Evolutionary conservation across 2,797 vertebrate genomes (phyloP).

Genomic region (Tenualosa thibaudeaui): DNA sequence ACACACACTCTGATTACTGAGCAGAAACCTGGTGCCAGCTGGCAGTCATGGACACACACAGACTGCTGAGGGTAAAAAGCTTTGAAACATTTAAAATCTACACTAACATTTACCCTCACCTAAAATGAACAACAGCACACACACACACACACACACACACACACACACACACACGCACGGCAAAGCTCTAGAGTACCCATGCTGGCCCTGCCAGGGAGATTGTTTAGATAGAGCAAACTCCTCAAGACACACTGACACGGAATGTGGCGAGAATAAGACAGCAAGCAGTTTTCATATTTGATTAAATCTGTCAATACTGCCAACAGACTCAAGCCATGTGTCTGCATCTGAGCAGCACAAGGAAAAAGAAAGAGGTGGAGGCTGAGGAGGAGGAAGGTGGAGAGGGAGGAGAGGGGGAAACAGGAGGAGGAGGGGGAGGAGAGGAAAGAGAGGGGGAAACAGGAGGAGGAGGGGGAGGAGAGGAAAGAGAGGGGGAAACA

Average conservation of each 20-base stretch:
- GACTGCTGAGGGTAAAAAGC: background rate
- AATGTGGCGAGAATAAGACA: background rate
- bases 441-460: background rate
- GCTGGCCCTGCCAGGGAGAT: background rate
- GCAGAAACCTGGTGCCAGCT: background rate
- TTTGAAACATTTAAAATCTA: background rate
- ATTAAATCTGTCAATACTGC: slow-evolving; percentile 15
- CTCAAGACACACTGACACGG: slow-evolving; percentile 17
- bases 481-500: background rate
- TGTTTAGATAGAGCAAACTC: background rate
- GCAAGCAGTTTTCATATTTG: slow-evolving; percentile 21
- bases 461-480: background rate
- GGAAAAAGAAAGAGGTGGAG: background rate
- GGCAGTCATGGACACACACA: background rate
- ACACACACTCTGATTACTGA: background rate
- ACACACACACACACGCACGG: slow-evolving; percentile 2
- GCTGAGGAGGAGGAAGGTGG: background rate
- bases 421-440: background rate
- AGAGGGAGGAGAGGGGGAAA: background rate
- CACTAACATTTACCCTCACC: background rate
- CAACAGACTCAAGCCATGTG: slow-evolving; percentile 9
- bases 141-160: slow-evolving; percentile 9
- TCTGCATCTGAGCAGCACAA: slow-evolving; percentile 11
- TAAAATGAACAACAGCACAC: background rate
- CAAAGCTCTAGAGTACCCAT: background rate